These are phyloP conservation scores for Pterostichus niger DNA, from an alignment of 2,888 invertebrate genomes.

Conservation along the genomic window DNA sequence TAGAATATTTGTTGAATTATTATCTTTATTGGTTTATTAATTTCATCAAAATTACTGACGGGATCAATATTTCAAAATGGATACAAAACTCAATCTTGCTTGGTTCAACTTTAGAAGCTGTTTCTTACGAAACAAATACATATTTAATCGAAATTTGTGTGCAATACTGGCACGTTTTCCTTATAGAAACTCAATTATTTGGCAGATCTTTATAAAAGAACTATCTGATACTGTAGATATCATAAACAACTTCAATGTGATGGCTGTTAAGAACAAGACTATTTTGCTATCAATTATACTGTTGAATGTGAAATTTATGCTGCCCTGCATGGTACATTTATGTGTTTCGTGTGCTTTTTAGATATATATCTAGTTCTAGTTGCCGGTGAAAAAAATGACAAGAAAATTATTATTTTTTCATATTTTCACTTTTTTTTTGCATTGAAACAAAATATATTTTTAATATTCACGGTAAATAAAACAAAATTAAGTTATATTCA, in stretches of 20 bases:
- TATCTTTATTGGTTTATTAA: background rate
- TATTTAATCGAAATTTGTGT: background rate
- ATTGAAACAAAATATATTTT: background rate
- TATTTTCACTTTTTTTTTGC: background rate
- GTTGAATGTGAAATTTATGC: conserved; percentile 54
- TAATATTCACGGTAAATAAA: too few relatives aligned
- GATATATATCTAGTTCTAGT: conserved; percentile 1
- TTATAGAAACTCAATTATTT: conserved; percentile 26
- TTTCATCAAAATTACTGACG: conserved; percentile 17
- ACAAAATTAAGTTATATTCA: conserved; percentile 9
- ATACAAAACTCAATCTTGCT: conserved; percentile 26
- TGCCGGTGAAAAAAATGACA: background rate
- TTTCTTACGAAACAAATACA: conserved; percentile 1
- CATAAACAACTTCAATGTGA: conserved; percentile 51
- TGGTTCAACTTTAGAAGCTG: conserved; percentile 5
- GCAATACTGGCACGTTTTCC: conserved; percentile 24
- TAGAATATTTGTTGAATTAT: background rate
- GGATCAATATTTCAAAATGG: conserved; percentile 19
- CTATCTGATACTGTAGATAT: conserved; percentile 28
- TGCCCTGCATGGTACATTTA: conserved; percentile 37
- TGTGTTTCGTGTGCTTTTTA: conserved; percentile 25
- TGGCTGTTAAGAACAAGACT: conserved; percentile 62
- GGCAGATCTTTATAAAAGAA: conserved; percentile 39
- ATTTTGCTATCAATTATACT: conserved; percentile 62
- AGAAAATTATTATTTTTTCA: background rate